Conservation (phyloP, 2,113 vertebrate genomes). For the Porphyrio hochstetteri region DNA sequence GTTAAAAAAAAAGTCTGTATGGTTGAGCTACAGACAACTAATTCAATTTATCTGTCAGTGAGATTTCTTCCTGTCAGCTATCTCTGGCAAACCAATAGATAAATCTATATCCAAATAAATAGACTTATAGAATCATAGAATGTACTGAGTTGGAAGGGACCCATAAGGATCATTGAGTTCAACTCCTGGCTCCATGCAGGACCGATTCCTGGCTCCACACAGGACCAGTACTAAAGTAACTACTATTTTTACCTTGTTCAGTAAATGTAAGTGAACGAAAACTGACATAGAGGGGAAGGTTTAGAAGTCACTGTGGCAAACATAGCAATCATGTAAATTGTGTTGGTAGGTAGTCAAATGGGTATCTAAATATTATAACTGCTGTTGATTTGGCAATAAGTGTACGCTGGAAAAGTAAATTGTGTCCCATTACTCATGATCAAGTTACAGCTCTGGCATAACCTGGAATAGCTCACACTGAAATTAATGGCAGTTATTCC, state of each 20-base stretch:
- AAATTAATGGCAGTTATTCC: not conserved
- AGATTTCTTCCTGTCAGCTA: not conserved
- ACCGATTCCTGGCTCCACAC: too few species aligned
- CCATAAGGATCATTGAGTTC: too few species aligned
- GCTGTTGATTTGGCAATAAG: not conserved
- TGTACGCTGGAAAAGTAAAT: not conserved
- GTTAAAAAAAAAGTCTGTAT: not conserved
- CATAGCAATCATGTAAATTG: not conserved
- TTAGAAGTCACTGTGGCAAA: not conserved
- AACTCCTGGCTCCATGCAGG: too few species aligned
- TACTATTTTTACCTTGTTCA: not conserved
- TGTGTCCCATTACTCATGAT: not conserved
- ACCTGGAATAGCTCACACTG: not conserved
- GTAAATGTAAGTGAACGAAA: not conserved
- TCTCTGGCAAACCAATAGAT: not conserved
- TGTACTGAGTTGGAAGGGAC: too few species aligned
- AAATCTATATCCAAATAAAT: constrained; percentile 23
- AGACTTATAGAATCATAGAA: too few species aligned
- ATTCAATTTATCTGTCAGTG: not conserved
- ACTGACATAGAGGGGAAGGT: not conserved
- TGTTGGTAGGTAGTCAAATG: not conserved
- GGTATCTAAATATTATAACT: not conserved
- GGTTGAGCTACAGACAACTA: not conserved
- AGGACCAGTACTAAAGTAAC: not conserved
- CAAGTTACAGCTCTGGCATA: not conserved